Base-by-base conservation (phyloP, 2,113 vertebrate species). In the Tupaia tana region DNA sequence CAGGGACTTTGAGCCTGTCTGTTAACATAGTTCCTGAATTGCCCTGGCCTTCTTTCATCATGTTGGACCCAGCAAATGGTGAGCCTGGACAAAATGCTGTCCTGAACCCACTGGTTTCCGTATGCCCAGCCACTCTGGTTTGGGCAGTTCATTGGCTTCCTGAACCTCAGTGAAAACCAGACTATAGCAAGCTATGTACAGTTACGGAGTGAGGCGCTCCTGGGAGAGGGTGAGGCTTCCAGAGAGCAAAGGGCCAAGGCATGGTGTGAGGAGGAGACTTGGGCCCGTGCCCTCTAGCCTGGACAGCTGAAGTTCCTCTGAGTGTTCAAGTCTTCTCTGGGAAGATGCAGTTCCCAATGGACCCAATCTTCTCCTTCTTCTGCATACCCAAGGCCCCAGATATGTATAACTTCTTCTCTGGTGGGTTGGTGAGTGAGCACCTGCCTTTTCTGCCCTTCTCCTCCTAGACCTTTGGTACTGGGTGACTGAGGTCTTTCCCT, bases 341-440 rank as follows among this genome's bases (percentile, higher is more conserved):
- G 14, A 88, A 70, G 24, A 12, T 20, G 16, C 3, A 58, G 10
- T 71, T 13, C 3, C 14, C 0, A 0, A 5, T 12, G 73, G 58
- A 92, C 52, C 34, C 43, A 1, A 67, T 18, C 5, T 85, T 80
- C 63, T 86, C 22, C n/a, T 87, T 92, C 6, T 73, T 24, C 15
- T 88, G 93, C 97, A 99, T 99, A 99, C 58, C 99, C 99, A 99
- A 99, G 95, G 98, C 98, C 31, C 0, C 98, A 0, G 87, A 95
- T 87, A 2, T 24, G 27, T 99, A 99, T 88, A 79, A 61, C 0
- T 99, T 98, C 95, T 2, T 99, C 43, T 97, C 58, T 92, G 97
- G 54, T 99, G 99, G 99, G 98, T 98, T 84, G 99, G 99, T 99
- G 97, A 98, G 98, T 94, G 43, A 43, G 43, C 43, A 43, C 43